Conservation (phyloP, 2,888 invertebrate genomes). For the Drosophila paranaensis region DNA sequence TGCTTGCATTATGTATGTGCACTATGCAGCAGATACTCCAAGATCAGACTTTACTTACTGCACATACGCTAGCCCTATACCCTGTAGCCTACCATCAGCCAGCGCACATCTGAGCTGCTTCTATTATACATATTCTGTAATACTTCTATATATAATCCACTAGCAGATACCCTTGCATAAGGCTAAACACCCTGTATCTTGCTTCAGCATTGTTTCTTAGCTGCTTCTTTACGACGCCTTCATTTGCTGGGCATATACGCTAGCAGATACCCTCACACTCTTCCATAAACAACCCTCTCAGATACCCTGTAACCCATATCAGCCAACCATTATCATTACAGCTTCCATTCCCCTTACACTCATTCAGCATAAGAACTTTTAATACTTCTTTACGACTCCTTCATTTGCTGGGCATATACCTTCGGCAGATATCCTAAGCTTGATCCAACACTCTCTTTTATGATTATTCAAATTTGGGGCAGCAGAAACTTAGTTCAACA, state of each 20-base stretch:
- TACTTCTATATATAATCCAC: too few species aligned
- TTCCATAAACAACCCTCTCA: too few species aligned
- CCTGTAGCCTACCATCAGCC: too few species aligned
- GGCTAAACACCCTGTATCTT: too few species aligned
- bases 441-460: neutral
- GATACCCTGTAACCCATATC: neutral
- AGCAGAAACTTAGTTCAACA: neutral
- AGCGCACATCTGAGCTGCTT: too few species aligned
- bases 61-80: too few species aligned
- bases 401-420: neutral
- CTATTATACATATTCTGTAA: too few species aligned
- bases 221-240: neutral
- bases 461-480: constrained; percentile 2
- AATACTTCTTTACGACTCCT: constrained; percentile 1
- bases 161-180: too few species aligned
- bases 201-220: too few species aligned
- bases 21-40: neutral
- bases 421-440: neutral
- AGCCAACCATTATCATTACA: neutral
- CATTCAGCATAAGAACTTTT: neutral
- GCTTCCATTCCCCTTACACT: neutral
- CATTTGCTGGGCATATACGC: neutral
- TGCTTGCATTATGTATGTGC: neutral
- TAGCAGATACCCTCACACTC: neutral
- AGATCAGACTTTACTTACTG: too few species aligned